Base-by-base conservation (phyloP, 2,888 invertebrate genomes). In the Apamea sordens region DNA sequence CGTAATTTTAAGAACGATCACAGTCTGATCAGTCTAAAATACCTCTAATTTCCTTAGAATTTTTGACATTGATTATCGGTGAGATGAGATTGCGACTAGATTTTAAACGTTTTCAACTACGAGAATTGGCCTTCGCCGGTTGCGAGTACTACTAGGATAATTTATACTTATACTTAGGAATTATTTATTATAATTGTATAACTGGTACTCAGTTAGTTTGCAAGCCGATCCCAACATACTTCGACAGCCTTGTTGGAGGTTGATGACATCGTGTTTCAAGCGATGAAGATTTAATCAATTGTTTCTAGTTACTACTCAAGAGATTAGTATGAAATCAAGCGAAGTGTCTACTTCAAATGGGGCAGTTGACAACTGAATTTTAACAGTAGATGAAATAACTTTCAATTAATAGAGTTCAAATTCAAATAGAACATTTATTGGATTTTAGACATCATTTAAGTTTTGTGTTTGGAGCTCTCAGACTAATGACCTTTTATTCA, bases 281-380 rank as follows among this genome's bases (percentile, higher is more conserved):
- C 70, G 44, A 65, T 73, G 72, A 80, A 73, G 70, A 76, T 76
- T 76, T 73, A 65, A 82, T 79, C 71, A 73, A 82, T 83, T 67
- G 65, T 67, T 83, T 67, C 84, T 79, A 47, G 65, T 79, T 56
- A 83, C 56, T 56, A 59, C 82, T 82, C 65, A 36, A 70, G 65
- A 79, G 73, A 79, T 83, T 83, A 77, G 56, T 63, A 82, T 53
- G 53, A 74, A 83, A 75, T 80, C 64, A 64, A 74, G 74, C 59
- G 44, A 41, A 72, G 36, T 61, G 53, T 64, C 24, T 41, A 47
- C 28, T 72, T 5, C 28, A 61, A 65, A 72, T 64, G 3, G 13
- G 21, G 32, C 59, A 59, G 11, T 61, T 79, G 47, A 73, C 63
- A 8, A 61, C 15, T 24, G 24, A 65, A 68, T 68, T 71, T 68